phyloP scores from a whole-genome alignment of 1,140 invertebrate genomes.

The Leucophenga varia region DNA sequence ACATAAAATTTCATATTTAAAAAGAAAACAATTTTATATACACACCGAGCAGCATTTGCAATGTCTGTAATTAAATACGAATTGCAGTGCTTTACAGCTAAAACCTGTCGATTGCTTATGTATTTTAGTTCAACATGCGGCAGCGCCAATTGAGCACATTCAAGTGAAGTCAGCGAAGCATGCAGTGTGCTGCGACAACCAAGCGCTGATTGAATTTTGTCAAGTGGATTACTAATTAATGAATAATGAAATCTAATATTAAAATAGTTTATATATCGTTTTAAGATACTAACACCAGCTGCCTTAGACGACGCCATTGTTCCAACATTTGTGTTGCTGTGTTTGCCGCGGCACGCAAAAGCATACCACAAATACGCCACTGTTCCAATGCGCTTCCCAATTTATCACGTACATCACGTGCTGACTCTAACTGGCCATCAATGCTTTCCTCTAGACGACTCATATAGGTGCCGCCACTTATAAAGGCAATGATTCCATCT shows the following conservation, averaged over 20 bases:
- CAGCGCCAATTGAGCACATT: conserved; percentile 44
- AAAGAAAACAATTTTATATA: background rate
- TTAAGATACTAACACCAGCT: conserved; percentile 26
- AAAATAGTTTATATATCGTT: background rate
- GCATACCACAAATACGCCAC: conserved; percentile 49
- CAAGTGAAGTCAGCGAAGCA: conserved; percentile 42
- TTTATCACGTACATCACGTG: conserved; percentile 48
- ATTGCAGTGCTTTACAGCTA: conserved; percentile 49
- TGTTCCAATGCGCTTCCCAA: conserved; percentile 48
- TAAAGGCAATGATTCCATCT: conserved; percentile 50
- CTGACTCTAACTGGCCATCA: conserved; percentile 45
- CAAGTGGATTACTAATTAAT: conserved; percentile 36
- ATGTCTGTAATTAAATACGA: conserved; percentile 52
- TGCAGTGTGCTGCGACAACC: conserved; percentile 44
- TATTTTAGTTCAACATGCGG: conserved; percentile 50
- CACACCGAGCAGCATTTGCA: conserved; percentile 39
- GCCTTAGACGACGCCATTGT: conserved; percentile 36
- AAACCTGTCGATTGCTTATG: conserved; percentile 45
- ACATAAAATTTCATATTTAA: background rate
- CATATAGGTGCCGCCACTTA: conserved; percentile 51
- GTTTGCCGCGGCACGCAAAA: conserved; percentile 40
- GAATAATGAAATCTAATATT: background rate
- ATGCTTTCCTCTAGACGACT: conserved; percentile 45
- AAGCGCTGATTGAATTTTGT: conserved; percentile 37
- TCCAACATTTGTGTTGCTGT: conserved; percentile 39